Evolutionary conservation across 2,888 invertebrate species (phyloP), one percentile per base, ranked within the genome.

Genomic region (Pyrgus malvae): DNA sequence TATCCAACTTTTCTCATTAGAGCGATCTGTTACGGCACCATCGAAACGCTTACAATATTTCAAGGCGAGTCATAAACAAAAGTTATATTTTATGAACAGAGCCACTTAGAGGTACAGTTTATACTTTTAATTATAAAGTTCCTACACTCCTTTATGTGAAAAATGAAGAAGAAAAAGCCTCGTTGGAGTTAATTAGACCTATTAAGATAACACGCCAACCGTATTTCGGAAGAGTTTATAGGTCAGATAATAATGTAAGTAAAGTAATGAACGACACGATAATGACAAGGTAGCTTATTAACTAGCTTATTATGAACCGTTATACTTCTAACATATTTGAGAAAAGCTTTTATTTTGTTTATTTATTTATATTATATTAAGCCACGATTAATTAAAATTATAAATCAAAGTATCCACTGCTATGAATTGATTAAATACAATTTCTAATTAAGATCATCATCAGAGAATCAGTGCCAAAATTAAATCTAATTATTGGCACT

Each of bases 1-100:
- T 75, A 80, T 78, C 74, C 76, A 85, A 87, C 84, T 87, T 87
- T 85, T 80, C 85, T 85, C 86, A 85, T 87, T 87, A 87, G 77
- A 73, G 66, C 80, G 78, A 82, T 84, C 82, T 80, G 81, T 80
- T 80, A 64, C 61, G 57, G 65, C 63, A 66, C 72, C 72, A 77
- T 76, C 73, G 72, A 70, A 72, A 67, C 74, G 74, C 70, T 77
- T 70, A 75, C 74, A 70, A 71, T 76, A 74, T 76, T 64, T 60
- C 60, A 58, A 55, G 56, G 58, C 48, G 58, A 49, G 38, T 57
- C 53, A 50, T 62, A 62, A 64, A 60, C 48, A 64, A 66, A 61
- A 60, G 62, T 58, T 59, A 58, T 64, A 59, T 59, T 62, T 57
- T 58, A 62, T 67, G 66, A 63, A 56, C 11, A 35, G 11, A 44